Evolutionary conservation across 1,140 invertebrate genomes (phyloP).

Genomic region (Penaeus japonicus): DNA sequence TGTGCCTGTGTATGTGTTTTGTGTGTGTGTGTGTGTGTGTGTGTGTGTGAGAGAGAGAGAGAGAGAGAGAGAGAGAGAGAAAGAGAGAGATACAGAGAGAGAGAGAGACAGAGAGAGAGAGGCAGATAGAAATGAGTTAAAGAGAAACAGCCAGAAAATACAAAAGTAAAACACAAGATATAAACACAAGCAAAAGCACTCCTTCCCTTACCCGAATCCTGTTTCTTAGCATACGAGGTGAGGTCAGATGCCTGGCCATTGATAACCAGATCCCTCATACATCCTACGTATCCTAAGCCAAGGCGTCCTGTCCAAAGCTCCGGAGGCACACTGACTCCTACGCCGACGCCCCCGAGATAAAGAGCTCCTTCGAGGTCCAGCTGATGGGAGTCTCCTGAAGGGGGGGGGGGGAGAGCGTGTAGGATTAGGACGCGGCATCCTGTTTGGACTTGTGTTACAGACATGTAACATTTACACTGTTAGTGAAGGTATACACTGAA

Average conservation of each 20-base stretch:
- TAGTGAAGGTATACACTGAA: no score
- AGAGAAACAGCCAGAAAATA: no score
- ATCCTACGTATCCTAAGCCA: constrained; percentile 92
- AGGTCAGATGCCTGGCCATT: constrained; percentile 94
- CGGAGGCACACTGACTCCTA: constrained; percentile 75
- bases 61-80: not conserved
- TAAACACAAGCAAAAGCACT: no score
- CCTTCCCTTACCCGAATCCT: constrained; percentile 79
- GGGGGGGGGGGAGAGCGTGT: not conserved
- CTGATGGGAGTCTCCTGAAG: constrained; percentile 80
- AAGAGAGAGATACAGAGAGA: not conserved
- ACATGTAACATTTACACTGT: not conserved
- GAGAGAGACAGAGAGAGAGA: no score
- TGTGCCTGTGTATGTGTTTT: no score
- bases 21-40: not conserved
- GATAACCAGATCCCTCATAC: constrained; percentile 89
- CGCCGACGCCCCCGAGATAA: constrained; percentile 79
- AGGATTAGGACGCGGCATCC: not conserved
- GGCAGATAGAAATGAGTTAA: not conserved
- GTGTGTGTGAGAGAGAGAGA: not conserved
- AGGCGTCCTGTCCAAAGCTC: constrained; percentile 91
- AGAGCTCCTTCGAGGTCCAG: constrained; percentile 88
- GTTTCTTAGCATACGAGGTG: constrained; percentile 84
- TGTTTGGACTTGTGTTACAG: not conserved
- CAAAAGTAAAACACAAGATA: no score